Conservation (phyloP, 2,113 vertebrate genomes). For the Cheirogaleus medius region DNA sequence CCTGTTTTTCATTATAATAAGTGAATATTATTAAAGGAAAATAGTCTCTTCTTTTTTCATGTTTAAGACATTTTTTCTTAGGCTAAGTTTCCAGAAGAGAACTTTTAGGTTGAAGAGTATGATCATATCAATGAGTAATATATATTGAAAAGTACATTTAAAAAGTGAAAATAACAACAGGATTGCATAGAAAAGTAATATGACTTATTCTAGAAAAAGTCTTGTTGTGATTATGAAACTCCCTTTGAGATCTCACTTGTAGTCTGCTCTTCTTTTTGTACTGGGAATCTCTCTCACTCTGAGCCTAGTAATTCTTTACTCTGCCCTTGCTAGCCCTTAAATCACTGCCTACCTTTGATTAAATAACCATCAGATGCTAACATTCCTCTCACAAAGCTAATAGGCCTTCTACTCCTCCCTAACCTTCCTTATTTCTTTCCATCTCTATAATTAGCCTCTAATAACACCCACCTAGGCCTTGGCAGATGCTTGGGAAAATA, state of each 20-base stretch:
- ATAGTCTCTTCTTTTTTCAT: not conserved
- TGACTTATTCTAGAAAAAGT: not conserved
- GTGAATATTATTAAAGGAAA: not conserved
- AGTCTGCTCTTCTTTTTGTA: not conserved
- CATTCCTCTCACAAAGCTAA: not conserved
- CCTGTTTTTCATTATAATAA: not conserved
- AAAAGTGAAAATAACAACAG: not conserved
- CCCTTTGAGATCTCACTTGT: not conserved
- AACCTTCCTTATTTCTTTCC: not conserved
- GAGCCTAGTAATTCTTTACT: not conserved
- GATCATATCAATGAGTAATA: not conserved
- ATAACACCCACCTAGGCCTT: not conserved
- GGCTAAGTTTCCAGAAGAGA: not conserved
- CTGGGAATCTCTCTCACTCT: not conserved
- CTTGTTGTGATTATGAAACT: not conserved
- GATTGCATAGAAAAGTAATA: not conserved
- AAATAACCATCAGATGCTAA: not conserved
- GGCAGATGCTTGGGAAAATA: not conserved
- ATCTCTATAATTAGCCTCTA: not conserved
- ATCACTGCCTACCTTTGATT: not conserved
- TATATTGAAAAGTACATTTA: not conserved
- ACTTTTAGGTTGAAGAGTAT: not conserved
- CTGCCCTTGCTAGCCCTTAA: not conserved
- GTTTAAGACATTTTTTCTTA: conserved; percentile 30
- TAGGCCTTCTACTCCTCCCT: not conserved